Evolutionary conservation across 2,888 invertebrate species (phyloP), one percentile per base, ranked within the genome.

Genomic region (Amorpha juglandis): DNA sequence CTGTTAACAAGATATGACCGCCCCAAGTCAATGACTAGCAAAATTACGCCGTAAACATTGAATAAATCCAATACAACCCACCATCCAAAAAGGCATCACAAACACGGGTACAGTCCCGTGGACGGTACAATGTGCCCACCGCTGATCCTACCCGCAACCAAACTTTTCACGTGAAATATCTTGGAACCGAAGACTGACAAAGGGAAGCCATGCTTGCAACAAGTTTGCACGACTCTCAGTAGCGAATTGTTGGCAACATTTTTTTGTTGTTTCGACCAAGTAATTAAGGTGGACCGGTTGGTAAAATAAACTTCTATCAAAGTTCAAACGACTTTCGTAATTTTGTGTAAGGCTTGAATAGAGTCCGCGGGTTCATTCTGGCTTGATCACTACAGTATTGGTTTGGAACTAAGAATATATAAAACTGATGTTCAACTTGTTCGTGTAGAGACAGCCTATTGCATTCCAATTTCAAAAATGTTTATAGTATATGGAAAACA

Each of bases 131-230:
- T 58, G 38, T 16, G 16, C 55, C 48, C 38, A 19, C 53, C 1
- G 42, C 12, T 19, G 38, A 58, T 42, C 16, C 55, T 38, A 35
- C 35, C 58, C 52, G 51, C 21, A 35, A 11, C 19, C 38, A 42
- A 58, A 58, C 58, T 58, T 58, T 58, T 12, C 55, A 55, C 58
- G 16, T 33, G 38, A 55, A 38, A 55, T 55, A 58, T 58, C 58
- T 58, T 58, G 58, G 19, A 58, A 58, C 16, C 58, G 58, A 58
- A 58, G 58, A 58, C 58, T 38, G 38, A 58, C 58, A 58, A 58
- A 27, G 12, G 27, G 52, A 52, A 58, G 38, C 58, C 58, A 38
- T n/a, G 19, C 58, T 12, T 6, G 58, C 42, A 58, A 42, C 58
- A 58, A 58, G 38, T 58, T 58, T 16, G 58, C 58, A 6, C 42